Base-by-base conservation (phyloP, 2,797 vertebrate genomes). In the Argyrosomus regius region DNA sequence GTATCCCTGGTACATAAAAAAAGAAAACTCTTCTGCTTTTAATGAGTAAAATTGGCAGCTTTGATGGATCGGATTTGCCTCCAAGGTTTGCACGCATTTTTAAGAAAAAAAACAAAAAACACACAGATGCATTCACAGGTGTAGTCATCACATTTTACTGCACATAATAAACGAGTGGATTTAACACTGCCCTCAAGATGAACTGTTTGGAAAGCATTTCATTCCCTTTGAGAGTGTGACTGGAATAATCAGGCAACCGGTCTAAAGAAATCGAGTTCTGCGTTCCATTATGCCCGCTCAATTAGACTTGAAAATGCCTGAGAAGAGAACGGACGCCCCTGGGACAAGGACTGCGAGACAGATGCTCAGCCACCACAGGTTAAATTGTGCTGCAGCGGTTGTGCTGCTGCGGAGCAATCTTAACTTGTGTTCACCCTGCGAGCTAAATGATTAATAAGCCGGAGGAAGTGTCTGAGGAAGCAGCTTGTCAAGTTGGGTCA, bases 131-230 rank as follows among this genome's bases (percentile, higher is more conserved):
- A 64, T 77, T 69, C 64, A 28, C 88, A 90, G 85, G 61, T 89
- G 83, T 59, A 49, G 69, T 56, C 63, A 43, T 86, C 59, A 59
- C 49, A 56, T 87, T 88, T 87, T 62, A 74, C 54, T 17, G 57
- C 35, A 22, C 17, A 12, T 17, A 53, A 72, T 69, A 80, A 87
- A 78, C 28, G 5, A 26, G 52, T 18, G 53, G 67, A 66, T 80
- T 87, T 72, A 83, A 81, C 12, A 10, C 75, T 75, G 77, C 73
- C 86, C 80, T 67, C 39, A 35, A 88, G 79, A 86, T 82, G 75
- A 88, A 83, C 78, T 53, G 72, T 77, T 75, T 48, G 62, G 45
- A 76, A 80, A 84, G 72, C 52, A 49, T 79, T 83, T 87, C 24
- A 57, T 68, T 86, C 53, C 59, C 59, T 70, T 39, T 45, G 71